These are phyloP conservation scores for Atherinomorus stipes DNA, from an alignment of 2,113 vertebrate genomes.

Conservation along the genomic window DNA sequence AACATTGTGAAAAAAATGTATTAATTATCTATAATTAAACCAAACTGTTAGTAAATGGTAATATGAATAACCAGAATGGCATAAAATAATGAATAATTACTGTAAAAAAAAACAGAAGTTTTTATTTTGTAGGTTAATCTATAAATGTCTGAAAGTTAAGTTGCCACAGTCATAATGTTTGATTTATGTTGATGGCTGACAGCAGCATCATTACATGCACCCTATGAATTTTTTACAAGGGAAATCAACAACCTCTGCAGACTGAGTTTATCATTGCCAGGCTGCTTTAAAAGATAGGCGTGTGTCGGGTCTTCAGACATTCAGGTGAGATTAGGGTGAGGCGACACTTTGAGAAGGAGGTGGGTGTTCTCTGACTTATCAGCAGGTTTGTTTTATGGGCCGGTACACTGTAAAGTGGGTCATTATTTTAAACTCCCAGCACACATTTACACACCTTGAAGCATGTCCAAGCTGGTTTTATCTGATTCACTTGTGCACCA, in stretches of 20 bases:
- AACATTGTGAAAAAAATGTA: too few relatives aligned
- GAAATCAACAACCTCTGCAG: neutral
- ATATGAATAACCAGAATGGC: neutral
- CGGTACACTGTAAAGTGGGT: constrained; percentile 52
- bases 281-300: constrained; percentile 24
- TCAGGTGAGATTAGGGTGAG: constrained; percentile 46
- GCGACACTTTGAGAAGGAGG: constrained; percentile 7
- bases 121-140: neutral
- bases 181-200: neutral
- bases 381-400: constrained; percentile 62
- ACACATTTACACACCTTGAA: constrained; percentile 53
- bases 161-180: neutral
- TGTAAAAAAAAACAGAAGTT: too few relatives aligned
- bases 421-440: constrained; percentile 45
- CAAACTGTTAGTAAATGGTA: too few relatives aligned
- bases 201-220: neutral
- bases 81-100: too few relatives aligned
- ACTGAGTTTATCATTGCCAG: neutral
- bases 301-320: constrained; percentile 25
- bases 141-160: neutral
- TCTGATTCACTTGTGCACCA: constrained; percentile 29
- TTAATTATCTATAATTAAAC: too few relatives aligned
- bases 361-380: constrained; percentile 45
- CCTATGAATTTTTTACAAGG: neutral
- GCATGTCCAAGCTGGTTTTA: constrained; percentile 31